Base-by-base conservation (phyloP, 2,113 vertebrate genomes). In the Hypanus sabinus region DNA sequence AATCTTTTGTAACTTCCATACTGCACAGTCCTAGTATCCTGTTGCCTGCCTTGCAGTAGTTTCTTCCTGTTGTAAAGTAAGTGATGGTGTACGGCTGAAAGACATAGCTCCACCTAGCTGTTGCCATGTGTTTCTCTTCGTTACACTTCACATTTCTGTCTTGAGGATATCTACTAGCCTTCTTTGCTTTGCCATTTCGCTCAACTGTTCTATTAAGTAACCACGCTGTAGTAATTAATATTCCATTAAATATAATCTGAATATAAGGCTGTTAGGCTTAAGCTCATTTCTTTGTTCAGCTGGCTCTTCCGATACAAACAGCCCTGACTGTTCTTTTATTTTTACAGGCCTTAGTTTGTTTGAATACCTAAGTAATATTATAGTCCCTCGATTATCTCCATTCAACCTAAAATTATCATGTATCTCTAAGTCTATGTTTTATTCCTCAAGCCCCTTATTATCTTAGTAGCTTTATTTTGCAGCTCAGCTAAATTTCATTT, bases 41-140 rank as follows among this genome's bases (percentile, higher is more conserved):
- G 85, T 90, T 36, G 20, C 20, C 16, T 14, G n/a, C 30, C 60
- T 68, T 90, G 12, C 16, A 68, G 65, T 18, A 24, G 65, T 90
- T 87, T 87, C 83, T 62, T 90, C 33, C 57, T 20, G 38, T 20
- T 68, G 85, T 65, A 90, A 30, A 88, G 5, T 1, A 1, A 90
- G 85, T 33, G 57, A 33, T 11, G 24, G 12, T 12, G n/a, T 12
- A n/a, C 18, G 57, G 85, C 30, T 90, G 85, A 90, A 90, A 90
- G 85, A 90, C 85, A 62, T 65, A 90, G 60, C 85, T 33, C 30
- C 60, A 65, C 14, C 60, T 88, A 88, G 57, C 81, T 85, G 81
- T 3, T 7, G n/a, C 9, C 33, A 90, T 68, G 60, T 90, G 85
- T 68, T 88, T 33, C 60, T 62, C 85, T 65, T 36, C 14, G 3